Evolutionary conservation across 1,140 invertebrate genomes (phyloP), one percentile per base, ranked within the genome.

Genomic region (Brachionus rotundiformis): DNA sequence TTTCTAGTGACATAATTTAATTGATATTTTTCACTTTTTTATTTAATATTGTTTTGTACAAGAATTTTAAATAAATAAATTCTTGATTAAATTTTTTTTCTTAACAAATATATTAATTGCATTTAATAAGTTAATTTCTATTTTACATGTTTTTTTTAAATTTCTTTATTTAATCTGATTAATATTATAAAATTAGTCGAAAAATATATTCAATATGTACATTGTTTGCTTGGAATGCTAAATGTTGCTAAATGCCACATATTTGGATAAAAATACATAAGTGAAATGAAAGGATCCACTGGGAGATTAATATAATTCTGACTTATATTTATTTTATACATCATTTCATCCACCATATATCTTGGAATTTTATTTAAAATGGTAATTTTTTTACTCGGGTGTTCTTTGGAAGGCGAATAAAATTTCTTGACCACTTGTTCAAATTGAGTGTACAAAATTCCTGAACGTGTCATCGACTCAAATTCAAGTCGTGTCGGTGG

Each of bases 191-290:
- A n/a, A n/a, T n/a, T n/a, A n/a, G n/a, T n/a, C n/a, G n/a, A 39
- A 54, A 54, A 19, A 7, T 19, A 54, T 19, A 54, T 19, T 54
- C 8, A 54, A 54, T 19, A 54, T 5, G 1, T 54, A 19, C 47
- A 54, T 23, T 54, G 16, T 19, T 54, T 54, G 8, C 8, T 19
- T 54, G 47, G 23, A 54, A 19, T 16, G 23, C 27, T 16, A 29
- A 41, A 41, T 41, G n/a, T 41, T 41, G 47, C 2, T 54, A 54
- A 19, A 19, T 54, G 19, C 68, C 68, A 73, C 27, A 73, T 23
- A 73, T 27, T 73, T 25, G 68, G 68, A 29, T 73, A 73, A 73
- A 73, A 73, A 29, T 47, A 73, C 68, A 73, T 73, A n/a, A 73
- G 2, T 8, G 25, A 41, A 44, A 44, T 73, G 36, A 23, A 73